These are phyloP conservation scores for Anas acuta DNA, from an alignment of 2,797 vertebrate genomes.

Conservation along the genomic window DNA sequence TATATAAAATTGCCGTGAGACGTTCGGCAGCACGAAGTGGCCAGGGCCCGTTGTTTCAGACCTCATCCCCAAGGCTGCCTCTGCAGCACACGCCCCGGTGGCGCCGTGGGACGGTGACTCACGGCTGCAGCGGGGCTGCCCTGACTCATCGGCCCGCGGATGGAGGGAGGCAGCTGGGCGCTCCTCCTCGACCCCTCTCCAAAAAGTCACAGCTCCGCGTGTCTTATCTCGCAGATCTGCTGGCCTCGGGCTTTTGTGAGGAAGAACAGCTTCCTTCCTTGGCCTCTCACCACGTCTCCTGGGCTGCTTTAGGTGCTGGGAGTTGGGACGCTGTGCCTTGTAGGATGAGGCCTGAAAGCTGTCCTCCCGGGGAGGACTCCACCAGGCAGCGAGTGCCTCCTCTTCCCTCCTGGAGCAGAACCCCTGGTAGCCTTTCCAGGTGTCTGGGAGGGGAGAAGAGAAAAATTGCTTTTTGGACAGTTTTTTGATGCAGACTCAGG, in stretches of 20 bases:
- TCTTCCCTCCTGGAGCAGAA: background rate
- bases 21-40: background rate
- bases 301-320: background rate
- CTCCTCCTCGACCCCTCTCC: background rate
- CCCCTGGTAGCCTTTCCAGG: rapidly evolving
- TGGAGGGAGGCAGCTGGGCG: rapidly evolving
- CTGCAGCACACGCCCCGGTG: rapidly evolving
- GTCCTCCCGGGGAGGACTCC: background rate
- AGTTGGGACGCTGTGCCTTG: rapidly evolving
- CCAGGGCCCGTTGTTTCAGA: background rate
- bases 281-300: rapidly evolving
- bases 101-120: background rate
- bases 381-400: background rate
- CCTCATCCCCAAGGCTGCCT: background rate
- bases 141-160: background rate
- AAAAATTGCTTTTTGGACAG: slow-evolving; percentile 1
- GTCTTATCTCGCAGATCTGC: rapidly evolving
- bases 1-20: background rate
- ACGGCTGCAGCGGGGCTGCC: rapidly evolving
- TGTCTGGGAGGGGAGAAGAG: background rate
- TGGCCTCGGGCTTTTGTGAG: background rate
- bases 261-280: background rate
- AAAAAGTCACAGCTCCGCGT: background rate
- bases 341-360: rapidly evolving
- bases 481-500: slow-evolving; percentile 10